These are phyloP conservation scores for Entelurus aequoreus DNA, from an alignment of 2,113 vertebrate species.

Conservation along the genomic window DNA sequence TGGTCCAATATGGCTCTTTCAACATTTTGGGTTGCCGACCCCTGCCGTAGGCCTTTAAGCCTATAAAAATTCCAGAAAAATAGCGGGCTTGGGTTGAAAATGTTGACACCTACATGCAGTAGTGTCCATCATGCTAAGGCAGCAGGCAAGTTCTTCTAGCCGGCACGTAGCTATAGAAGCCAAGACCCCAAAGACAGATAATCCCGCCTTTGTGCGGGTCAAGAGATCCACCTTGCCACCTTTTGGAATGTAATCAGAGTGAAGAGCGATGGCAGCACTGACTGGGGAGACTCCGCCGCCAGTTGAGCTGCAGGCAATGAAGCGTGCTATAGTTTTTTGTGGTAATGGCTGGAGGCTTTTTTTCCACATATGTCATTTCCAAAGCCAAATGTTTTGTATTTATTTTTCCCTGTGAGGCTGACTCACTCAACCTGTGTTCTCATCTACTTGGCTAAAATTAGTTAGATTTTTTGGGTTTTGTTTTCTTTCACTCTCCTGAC, in stretches of 20 bases:
- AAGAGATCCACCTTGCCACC: background rate
- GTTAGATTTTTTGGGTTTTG: too few species aligned
- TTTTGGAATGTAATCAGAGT: constrained; percentile 7
- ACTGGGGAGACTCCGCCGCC: constrained; percentile 11
- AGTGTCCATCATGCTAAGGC: background rate
- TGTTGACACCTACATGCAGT: too few species aligned
- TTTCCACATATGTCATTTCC: background rate
- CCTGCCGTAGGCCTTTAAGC: too few species aligned
- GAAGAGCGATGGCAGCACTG: constrained; percentile 3
- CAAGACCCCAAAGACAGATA: background rate
- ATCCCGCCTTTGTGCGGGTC: background rate
- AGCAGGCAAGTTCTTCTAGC: too few species aligned
- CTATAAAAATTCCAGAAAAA: too few species aligned
- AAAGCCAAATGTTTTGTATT: background rate
- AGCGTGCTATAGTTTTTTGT: constrained; percentile 5
- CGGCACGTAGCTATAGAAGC: too few species aligned
- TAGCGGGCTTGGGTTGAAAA: too few species aligned
- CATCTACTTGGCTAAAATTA: too few species aligned
- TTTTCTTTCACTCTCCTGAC: too few species aligned
- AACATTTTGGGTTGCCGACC: too few species aligned
- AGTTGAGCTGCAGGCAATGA: constrained; percentile 31
- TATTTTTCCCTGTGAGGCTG: background rate
- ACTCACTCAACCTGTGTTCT: too few species aligned
- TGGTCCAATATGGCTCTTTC: too few species aligned
- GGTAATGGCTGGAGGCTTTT: background rate